Conservation (phyloP, 2,797 vertebrate genomes). For the Macropodus opercularis region DNA sequence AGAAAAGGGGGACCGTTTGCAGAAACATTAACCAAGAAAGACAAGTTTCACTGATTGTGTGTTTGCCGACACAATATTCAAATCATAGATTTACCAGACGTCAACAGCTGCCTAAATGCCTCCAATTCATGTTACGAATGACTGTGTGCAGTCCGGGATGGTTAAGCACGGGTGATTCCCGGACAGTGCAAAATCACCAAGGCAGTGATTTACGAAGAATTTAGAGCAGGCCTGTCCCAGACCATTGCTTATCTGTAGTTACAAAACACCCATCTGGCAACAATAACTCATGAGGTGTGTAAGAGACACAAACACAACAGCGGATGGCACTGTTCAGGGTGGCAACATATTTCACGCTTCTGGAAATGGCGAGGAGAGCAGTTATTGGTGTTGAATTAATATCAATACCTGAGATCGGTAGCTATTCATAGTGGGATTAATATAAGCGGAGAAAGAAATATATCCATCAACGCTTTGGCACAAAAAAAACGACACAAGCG, state of each 20-base stretch:
- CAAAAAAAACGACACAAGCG: neutral
- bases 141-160: too few relatives aligned
- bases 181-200: constrained; percentile 13
- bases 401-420: constrained; percentile 16
- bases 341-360: constrained; percentile 18
- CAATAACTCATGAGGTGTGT: constrained; percentile 9
- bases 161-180: too few relatives aligned
- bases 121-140: neutral
- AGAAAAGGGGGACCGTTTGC: constrained; percentile 6
- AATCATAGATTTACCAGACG: neutral
- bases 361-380: neutral
- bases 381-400: constrained; percentile 5
- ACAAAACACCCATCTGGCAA: constrained; percentile 61
- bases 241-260: constrained; percentile 51
- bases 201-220: constrained; percentile 43
- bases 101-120: neutral
- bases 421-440: neutral
- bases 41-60: neutral
- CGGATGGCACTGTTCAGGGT: constrained; percentile 61
- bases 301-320: constrained; percentile 32
- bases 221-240: constrained; percentile 29
- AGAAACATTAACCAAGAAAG: neutral
- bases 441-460: neutral
- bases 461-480: neutral
- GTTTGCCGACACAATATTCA: neutral